phyloP scores from a whole-genome alignment of 2,797 vertebrate species.

The Karalla daura region DNA sequence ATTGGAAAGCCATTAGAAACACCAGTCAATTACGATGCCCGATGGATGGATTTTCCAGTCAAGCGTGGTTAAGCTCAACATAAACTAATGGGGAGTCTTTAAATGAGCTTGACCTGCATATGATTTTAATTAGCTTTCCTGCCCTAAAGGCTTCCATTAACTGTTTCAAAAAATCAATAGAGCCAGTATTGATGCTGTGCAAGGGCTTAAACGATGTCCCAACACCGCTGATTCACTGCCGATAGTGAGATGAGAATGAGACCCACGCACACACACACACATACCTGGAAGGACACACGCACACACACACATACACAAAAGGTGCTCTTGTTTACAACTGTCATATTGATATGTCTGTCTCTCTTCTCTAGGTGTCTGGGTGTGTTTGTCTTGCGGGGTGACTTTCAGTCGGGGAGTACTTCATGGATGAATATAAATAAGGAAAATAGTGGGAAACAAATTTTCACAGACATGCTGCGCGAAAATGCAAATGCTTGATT shows the following conservation, averaged over 20 bases:
- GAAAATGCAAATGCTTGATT: conserved; percentile 31
- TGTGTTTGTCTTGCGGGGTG: conserved; percentile 43
- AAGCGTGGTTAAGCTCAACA: conserved; percentile 82
- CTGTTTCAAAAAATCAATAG: conserved; percentile 84
- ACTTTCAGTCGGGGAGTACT: conserved; percentile 28
- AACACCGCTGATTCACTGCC: conserved; percentile 72
- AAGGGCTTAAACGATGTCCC: conserved; percentile 79
- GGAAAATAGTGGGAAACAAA: conserved; percentile 9
- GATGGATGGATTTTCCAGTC: conserved; percentile 83
- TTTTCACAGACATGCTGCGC: neutral
- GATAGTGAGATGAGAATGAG: conserved; percentile 62
- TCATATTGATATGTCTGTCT: conserved; percentile 54
- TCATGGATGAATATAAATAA: conserved; percentile 3
- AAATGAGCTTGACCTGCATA: conserved; percentile 86
- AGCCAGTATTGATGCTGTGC: conserved; percentile 75
- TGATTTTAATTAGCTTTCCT: conserved; percentile 87
- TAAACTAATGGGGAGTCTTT: conserved; percentile 86
- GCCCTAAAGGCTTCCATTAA: conserved; percentile 86
- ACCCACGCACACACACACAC: conserved; percentile 23
- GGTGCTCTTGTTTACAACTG: conserved; percentile 56
- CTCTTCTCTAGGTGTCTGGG: conserved; percentile 29
- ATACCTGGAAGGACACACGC: too few relatives aligned
- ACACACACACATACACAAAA: conserved; percentile 31
- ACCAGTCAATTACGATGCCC: conserved; percentile 82
- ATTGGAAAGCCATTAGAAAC: conserved; percentile 82